Evolutionary conservation across 2,113 vertebrate genomes (phyloP).

Genomic region (Craseonycteris thonglongyai): DNA sequence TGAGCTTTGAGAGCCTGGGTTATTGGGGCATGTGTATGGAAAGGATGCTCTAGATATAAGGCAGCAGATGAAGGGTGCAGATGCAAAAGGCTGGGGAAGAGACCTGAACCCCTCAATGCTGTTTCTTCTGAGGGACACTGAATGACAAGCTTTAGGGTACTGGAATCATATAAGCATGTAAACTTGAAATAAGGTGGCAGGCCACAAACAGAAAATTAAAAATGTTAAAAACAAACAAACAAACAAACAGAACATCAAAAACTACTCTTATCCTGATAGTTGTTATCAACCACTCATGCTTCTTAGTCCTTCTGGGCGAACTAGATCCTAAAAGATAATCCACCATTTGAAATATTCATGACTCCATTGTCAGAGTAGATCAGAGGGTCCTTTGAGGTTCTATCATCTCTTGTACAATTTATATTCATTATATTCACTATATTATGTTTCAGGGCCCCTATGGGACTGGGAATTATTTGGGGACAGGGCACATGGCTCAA

Average conservation of each 20-base stretch:
- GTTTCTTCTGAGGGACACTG: neutral
- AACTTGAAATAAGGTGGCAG: neutral
- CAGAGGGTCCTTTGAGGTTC: neutral
- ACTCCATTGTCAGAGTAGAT: neutral
- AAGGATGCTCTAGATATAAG: neutral
- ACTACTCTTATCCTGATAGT: neutral
- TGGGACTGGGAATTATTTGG: neutral
- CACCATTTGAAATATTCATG: neutral
- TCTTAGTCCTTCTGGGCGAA: neutral
- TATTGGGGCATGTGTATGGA: neutral
- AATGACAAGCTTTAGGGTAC: neutral
- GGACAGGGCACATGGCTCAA: neutral
- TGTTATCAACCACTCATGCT: neutral
- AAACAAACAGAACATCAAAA: neutral
- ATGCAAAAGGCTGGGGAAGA: neutral
- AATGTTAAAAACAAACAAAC: neutral
- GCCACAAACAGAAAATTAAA: neutral
- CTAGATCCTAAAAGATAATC: neutral
- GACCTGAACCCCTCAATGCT: neutral
- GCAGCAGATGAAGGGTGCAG: neutral
- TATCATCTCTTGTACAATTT: neutral
- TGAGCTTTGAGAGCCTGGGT: neutral
- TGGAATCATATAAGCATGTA: neutral
- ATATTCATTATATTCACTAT: too few relatives aligned
- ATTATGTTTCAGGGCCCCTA: neutral